Evolutionary conservation across 2,113 vertebrate genomes (phyloP).

Genomic region (Probosciger aterrimus): DNA sequence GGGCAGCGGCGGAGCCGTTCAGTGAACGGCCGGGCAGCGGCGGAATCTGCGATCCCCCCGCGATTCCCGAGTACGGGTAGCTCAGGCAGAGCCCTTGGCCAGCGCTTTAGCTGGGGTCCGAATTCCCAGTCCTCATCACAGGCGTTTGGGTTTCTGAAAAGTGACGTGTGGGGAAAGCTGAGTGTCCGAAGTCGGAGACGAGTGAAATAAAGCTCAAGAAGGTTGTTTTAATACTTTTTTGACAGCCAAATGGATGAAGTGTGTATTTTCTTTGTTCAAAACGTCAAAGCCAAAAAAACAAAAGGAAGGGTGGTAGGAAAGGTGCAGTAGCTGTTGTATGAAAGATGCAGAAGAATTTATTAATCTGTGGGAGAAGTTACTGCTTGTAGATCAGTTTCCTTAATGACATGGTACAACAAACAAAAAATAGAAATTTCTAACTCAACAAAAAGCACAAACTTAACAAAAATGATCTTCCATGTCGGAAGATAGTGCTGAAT

Average conservation of each 20-base stretch:
- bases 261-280: fast-evolving
- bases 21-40: fast-evolving
- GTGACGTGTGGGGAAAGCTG: not conserved
- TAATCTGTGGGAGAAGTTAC: not conserved
- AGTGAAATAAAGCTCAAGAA: not conserved
- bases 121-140: fast-evolving
- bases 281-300: not conserved
- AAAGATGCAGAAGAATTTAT: not conserved
- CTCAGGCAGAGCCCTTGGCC: fast-evolving
- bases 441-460: not conserved
- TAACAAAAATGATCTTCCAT: not conserved
- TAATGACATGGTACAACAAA: not conserved
- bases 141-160: not conserved
- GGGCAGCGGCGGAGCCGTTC: fast-evolving
- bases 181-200: not conserved
- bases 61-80: fast-evolving
- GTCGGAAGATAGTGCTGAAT: not conserved
- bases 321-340: no score
- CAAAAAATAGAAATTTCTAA: not conserved
- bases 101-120: fast-evolving
- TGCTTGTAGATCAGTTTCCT: not conserved
- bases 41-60: fast-evolving
- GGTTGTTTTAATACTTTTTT: not conserved
- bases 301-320: not conserved
- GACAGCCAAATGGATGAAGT: not conserved